Evolutionary conservation across 2,113 vertebrate genomes (phyloP).

Genomic region (Pachycephala philippinensis): DNA sequence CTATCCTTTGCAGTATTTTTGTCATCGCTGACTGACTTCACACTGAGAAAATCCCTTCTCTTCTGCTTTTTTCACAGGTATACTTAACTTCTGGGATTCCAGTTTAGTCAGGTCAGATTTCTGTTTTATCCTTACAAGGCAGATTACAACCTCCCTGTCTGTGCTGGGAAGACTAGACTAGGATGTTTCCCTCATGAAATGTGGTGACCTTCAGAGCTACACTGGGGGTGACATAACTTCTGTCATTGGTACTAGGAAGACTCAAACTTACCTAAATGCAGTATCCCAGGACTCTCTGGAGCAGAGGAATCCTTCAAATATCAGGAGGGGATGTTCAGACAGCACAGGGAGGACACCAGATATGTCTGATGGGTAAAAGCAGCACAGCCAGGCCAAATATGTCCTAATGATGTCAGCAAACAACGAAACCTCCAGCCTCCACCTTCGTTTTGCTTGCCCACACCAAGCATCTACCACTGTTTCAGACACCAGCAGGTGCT

Average conservation of each 20-base stretch:
- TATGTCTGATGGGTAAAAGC: background rate
- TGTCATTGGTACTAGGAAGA: background rate
- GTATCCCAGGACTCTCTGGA: background rate
- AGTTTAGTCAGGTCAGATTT: background rate
- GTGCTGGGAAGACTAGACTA: background rate
- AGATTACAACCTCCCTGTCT: background rate
- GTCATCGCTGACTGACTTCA: background rate
- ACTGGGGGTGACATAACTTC: background rate
- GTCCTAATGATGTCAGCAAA: background rate
- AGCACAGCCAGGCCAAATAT: background rate
- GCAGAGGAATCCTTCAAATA: background rate
- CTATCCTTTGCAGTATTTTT: background rate
- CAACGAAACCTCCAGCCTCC: background rate
- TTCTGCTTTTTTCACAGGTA: background rate
- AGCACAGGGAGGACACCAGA: background rate
- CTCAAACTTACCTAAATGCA: background rate
- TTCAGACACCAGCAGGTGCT: background rate
- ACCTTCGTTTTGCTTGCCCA: accelerated
- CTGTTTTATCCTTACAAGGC: background rate
- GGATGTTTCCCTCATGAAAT: background rate
- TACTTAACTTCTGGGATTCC: background rate
- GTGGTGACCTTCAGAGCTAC: background rate
- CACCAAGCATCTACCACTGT: background rate
- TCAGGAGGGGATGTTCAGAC: background rate
- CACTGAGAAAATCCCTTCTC: background rate